Evolutionary conservation across 1,140 invertebrate genomes (phyloP), one percentile per base, ranked within the genome.

Genomic region (Catajapyx aquilonaris): DNA sequence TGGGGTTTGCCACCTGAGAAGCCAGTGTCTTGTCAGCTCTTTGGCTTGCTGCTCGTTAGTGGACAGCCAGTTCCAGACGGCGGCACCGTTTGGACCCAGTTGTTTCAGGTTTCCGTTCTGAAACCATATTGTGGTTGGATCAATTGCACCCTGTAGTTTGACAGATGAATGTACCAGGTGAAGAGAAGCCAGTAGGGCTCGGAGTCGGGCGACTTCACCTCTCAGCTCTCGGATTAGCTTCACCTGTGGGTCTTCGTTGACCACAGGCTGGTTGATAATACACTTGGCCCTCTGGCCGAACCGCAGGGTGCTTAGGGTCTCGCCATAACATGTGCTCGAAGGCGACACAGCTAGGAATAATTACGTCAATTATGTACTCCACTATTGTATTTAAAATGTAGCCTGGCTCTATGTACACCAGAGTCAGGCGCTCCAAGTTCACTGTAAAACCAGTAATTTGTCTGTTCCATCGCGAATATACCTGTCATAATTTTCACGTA

Each of bases 221-320:
- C 59, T 56, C 20, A 76, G 54, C 49, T 65, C 65, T 21, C 59
- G 49, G 38, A 68, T 66, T 21, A 63, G 59, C 42, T 56, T 63
- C 36, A 67, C 60, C 40, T 65, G 61, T 30, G 66, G 59, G 53
- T 73, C 69, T 52, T 73, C 68, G 52, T 71, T 71, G 44, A 73
- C 61, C 40, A 69, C 60, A 34, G 71, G 72, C 44, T 60, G 61
- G 49, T 73, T 73, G 46, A 74, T 63, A 44, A 81, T 69, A 46
- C 68, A 69, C 42, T 77, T 70, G 34, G 71, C 65, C 41, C 73
- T 58, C 45, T 73, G 62, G 45, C 74, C 66, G 64, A 78, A 72
- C 31, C 73, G 62, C 17, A 77, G 56, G 7, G 72, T 77, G 38
- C 71, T 72, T 15, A 74, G 60, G n/a, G 70, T 76, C 50, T 78